These are phyloP conservation scores for Sturnus vulgaris DNA, from an alignment of 2,113 vertebrate species.

Conservation along the genomic window DNA sequence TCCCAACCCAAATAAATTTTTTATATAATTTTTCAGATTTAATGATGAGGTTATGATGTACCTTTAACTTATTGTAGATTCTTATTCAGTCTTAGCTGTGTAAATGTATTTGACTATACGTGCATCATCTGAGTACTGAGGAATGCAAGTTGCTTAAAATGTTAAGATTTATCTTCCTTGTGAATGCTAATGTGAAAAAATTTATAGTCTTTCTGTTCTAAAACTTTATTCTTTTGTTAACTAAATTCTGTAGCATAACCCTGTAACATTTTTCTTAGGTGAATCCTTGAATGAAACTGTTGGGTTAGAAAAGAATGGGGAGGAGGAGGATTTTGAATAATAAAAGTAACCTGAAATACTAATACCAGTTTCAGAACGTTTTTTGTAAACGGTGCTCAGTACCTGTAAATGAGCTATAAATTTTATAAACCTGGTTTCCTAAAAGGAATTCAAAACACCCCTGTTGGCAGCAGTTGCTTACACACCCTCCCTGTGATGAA, in stretches of 20 bases:
- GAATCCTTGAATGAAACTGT: background rate
- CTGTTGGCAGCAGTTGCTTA: background rate
- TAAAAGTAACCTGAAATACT: background rate
- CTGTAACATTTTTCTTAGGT: background rate
- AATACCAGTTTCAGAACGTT: background rate
- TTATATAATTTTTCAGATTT: background rate
- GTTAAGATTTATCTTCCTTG: background rate
- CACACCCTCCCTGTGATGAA: fast-evolving
- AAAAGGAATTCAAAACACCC: background rate
- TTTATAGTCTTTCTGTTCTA: background rate
- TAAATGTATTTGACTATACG: background rate
- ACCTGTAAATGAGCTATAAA: background rate
- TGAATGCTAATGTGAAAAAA: background rate
- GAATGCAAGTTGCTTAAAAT: background rate
- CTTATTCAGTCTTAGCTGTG: background rate
- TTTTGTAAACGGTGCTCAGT: background rate
- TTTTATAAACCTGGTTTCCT: background rate
- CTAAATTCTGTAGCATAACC: background rate
- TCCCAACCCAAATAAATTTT: background rate
- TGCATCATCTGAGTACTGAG: background rate
- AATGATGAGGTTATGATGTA: background rate
- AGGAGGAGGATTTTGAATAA: background rate
- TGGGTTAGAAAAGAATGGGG: background rate
- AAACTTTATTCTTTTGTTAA: background rate
- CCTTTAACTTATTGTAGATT: background rate